Evolutionary conservation across 2,888 invertebrate species (phyloP).

Genomic region (Mythimna pallens): DNA sequence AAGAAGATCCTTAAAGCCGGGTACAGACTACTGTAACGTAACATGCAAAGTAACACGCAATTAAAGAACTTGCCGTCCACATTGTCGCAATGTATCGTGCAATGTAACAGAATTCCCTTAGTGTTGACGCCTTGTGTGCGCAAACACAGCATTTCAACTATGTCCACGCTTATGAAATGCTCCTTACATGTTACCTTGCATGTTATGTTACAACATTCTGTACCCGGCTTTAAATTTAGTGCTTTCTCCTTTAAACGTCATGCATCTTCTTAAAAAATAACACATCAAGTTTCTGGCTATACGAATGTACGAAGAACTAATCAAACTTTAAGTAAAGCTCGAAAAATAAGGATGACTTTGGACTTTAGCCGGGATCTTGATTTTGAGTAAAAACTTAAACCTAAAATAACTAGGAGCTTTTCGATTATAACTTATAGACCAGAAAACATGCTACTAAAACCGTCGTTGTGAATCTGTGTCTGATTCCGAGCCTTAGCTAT

Average conservation of each 20-base stretch:
- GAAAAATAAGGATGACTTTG: not conserved
- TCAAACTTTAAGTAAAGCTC: not conserved
- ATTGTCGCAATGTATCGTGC: too few species aligned
- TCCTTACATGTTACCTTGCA: too few species aligned
- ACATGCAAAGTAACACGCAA: too few species aligned
- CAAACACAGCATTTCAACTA: too few species aligned
- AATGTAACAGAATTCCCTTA: too few species aligned
- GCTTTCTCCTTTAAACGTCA: not conserved
- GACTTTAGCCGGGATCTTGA: not conserved
- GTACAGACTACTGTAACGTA: too few species aligned
- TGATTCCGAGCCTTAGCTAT: constrained; percentile 85
- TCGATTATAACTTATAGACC: constrained; percentile 43
- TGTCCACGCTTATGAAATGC: too few species aligned
- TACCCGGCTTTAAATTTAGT: not conserved
- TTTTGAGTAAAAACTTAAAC: not conserved
- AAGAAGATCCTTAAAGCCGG: not conserved
- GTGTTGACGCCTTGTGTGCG: too few species aligned
- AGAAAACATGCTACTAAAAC: constrained; percentile 60
- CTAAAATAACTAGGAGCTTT: not conserved
- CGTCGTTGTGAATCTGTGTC: constrained; percentile 72
- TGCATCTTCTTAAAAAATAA: not conserved
- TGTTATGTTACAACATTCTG: too few species aligned
- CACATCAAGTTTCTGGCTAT: not conserved
- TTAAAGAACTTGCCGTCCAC: too few species aligned
- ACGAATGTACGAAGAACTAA: not conserved